Base-by-base conservation (phyloP, 2,888 invertebrate species). In the Orthosia gracilis region DNA sequence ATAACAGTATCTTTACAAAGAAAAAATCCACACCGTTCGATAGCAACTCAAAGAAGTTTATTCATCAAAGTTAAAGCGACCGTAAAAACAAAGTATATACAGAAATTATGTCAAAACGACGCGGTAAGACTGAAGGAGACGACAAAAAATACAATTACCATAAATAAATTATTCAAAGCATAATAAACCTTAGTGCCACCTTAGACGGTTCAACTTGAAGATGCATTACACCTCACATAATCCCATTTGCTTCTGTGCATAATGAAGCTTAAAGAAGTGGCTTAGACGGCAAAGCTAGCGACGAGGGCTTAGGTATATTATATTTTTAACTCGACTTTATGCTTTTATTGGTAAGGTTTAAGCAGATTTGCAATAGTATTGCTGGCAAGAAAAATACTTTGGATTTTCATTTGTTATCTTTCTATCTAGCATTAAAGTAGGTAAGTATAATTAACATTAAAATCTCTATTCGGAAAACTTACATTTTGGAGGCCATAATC, bases 151-250 rank as follows among this genome's bases (percentile, higher is more conserved):
- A 79, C 78, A 83, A 87, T 88, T 83, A 83, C 84, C 83, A 86
- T 86, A 83, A 86, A 91, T 91, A 87, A 87, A 87, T 89, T 89
- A 91, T 91, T 91, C 88, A 88, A 88, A 89, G 87, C 86, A 88
- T 88, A 89, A 90, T 88, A 89, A 91, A 88, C 85, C 78, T 85
- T 80, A 82, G 87, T 76, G 83, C 81, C 78, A 83, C 81, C 76
- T 78, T 76, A 84, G 86, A 83, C 83, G 78, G 74, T 76, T 80
- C 75, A 78, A 83, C 79, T 69, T 75, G 78, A 84, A 89, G 86
- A 84, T 80, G 87, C 85, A 88, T 91, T 89, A 87, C 82, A 82
- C 83, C 84, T 80, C 71, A 78, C 80, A 76, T 88, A 88, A 89
- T 89, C 85, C 84, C 77, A 85, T 88, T 87, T 85, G 82, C 87